Conservation (phyloP, 2,888 invertebrate species). For the Eumacrocentrus americanus region DNA sequence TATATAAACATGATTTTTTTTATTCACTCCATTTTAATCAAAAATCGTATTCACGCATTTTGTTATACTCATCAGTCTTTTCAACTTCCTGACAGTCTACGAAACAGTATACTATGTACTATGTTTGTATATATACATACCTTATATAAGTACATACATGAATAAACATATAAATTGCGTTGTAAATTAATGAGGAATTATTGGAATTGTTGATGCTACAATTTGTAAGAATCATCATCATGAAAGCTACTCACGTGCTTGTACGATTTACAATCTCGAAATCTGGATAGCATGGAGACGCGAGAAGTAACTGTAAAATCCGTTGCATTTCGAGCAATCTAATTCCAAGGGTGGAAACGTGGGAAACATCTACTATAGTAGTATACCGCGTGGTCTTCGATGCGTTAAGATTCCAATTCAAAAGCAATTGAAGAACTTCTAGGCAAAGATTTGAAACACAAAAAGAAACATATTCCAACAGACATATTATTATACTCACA, state of each 20-base stretch:
- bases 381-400: neutral
- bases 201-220: neutral
- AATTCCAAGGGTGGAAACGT: constrained; percentile 1
- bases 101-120: neutral
- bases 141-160: neutral
- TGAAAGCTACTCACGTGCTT: constrained; percentile 16
- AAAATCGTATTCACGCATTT: neutral
- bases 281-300: neutral
- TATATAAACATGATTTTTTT: too few relatives aligned
- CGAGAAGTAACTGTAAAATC: constrained; percentile 16
- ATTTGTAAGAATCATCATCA: neutral
- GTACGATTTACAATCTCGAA: constrained; percentile 13
- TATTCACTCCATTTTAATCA: constrained; percentile 8
- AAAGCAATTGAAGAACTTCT: neutral
- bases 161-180: neutral
- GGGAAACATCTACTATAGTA: neutral
- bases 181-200: neutral
- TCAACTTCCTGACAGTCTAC: neutral
- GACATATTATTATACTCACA: neutral
- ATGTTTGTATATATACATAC: neutral
- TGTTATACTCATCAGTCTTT: constrained; percentile 3
- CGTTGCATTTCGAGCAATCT: constrained; percentile 18
- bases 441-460: too few relatives aligned
- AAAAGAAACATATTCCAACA: too few relatives aligned
- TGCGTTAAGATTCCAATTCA: neutral